Evolutionary conservation across 2,888 invertebrate species (phyloP).

Genomic region (Quadroppia sp.): DNA sequence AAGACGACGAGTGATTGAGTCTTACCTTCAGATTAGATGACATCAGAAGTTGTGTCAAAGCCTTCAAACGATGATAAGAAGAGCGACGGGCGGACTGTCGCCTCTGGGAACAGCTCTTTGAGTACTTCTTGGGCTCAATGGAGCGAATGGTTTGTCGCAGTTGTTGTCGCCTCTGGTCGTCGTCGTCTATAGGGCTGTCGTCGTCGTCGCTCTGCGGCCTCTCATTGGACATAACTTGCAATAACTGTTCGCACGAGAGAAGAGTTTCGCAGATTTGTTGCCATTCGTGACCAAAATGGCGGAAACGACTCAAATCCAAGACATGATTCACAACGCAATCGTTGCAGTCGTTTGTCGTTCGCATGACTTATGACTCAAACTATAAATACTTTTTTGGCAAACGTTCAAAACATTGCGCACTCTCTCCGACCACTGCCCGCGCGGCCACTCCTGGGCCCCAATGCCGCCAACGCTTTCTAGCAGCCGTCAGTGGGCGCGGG

Average conservation of each 20-base stretch:
- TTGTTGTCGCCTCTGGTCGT: neutral
- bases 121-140: slow-evolving; percentile 20
- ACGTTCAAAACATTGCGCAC: slow-evolving; percentile 4
- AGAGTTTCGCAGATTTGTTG: slow-evolving; percentile 8
- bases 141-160: slow-evolving; percentile 2
- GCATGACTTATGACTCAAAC: neutral
- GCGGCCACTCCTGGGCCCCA: too few species aligned
- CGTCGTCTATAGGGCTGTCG: neutral
- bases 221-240: slow-evolving; percentile 4
- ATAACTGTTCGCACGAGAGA: slow-evolving; percentile 18
- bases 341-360: neutral
- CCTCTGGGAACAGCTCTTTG: neutral
- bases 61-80: slow-evolving; percentile 10
- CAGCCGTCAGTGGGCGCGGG: too few species aligned
- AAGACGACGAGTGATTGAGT: neutral
- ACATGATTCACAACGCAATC: neutral
- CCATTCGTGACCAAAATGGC: slow-evolving; percentile 33
- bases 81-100: neutral
- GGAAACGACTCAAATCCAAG: slow-evolving; percentile 2
- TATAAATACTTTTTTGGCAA: neutral
- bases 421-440: too few species aligned
- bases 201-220: neutral
- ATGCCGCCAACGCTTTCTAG: too few species aligned
- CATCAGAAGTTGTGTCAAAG: slow-evolving; percentile 19
- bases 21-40: slow-evolving; percentile 1